phyloP scores from a whole-genome alignment of 1,140 invertebrate genomes.

The Meloidogyne floridensis region DNA sequence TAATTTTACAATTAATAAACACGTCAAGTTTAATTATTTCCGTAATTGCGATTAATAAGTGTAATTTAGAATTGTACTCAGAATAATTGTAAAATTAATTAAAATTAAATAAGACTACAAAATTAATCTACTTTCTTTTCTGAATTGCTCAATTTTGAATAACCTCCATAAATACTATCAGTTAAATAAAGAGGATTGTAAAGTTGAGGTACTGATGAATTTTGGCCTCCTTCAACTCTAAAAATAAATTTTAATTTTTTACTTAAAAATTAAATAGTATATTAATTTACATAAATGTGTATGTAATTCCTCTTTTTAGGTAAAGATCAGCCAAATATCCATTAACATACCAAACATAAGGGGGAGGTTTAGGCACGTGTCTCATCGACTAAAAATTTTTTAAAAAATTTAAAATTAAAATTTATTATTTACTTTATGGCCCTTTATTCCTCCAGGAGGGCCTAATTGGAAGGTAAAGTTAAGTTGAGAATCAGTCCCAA shows the following conservation, averaged over 20 bases:
- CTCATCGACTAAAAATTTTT: slow-evolving; percentile 21
- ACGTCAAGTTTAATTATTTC: too few relatives aligned
- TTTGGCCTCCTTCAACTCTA: slow-evolving; percentile 81
- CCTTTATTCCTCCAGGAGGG: slow-evolving; percentile 56
- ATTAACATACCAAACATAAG: slow-evolving; percentile 92
- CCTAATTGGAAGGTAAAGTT: slow-evolving; percentile 65
- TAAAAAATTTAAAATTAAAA: background rate
- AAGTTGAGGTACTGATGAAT: slow-evolving; percentile 77
- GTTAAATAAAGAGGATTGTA: slow-evolving; percentile 95
- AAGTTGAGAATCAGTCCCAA: slow-evolving; percentile 50
- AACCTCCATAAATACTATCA: slow-evolving; percentile 86
- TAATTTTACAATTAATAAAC: background rate
- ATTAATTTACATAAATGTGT: slow-evolving; percentile 71
- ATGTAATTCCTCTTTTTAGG: slow-evolving; percentile 83
- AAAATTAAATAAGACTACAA: slow-evolving; percentile 20
- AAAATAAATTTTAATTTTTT: slow-evolving; percentile 68
- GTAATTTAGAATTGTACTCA: slow-evolving; percentile 11
- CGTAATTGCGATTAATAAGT: background rate
- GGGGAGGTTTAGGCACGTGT: slow-evolving; percentile 69
- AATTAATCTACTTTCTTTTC: slow-evolving; percentile 75
- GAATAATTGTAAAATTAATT: background rate
- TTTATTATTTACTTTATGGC: slow-evolving; percentile 50
- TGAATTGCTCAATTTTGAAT: slow-evolving; percentile 79
- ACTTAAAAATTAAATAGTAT: slow-evolving; percentile 17
- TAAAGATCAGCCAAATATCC: slow-evolving; percentile 88